Base-by-base conservation (phyloP, 2,113 vertebrate genomes). In the Pongo pygmaeus region DNA sequence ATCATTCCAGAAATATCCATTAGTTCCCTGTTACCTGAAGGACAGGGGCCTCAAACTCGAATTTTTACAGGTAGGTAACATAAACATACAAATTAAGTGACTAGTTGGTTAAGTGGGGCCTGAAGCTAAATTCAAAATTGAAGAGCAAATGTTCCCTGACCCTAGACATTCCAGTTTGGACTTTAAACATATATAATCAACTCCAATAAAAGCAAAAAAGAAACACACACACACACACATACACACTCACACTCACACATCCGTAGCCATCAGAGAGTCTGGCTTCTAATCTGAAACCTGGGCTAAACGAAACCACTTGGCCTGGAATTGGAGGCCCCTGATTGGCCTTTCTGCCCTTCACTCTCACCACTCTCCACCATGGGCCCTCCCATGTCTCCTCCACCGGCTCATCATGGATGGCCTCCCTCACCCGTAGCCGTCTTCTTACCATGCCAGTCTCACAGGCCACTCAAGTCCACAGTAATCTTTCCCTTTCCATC, bases 391-490 rank as follows among this genome's bases (percentile, higher is more conserved):
- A 32, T 59, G 14, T 35, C 9, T 3, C 2, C 16, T 40, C 2
- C 3, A 25, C 81, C 69, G 38, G n/a, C n/a, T 61, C 17, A 14
- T 50, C 22, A 23, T 0, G 1, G 48, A 27, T 0, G 1, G 48
- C 20, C 30, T n/a, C 8, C 3, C 35, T 87, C 57, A 38, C 20
- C 40, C 27, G 11, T 5, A 50, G 43, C 32, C 4, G 0, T 43
- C 75, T 79, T 50, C n/a, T 70, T 38, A 40, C 30, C 22, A 10
- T 16, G 46, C 80, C 25, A 48, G 14, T 43, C 40, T 22, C 25
- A 2, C 78, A 77, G 72, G 83, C 80, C 46, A 18, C 14, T 3
- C 32, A 27, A 48, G 57, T 20, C 25, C 38, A 18, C 17, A 11
- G n/a, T 1, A 6, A 52, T 11, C 75, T 46, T 61, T 67, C 57